These are phyloP conservation scores for Pelusios castaneus DNA, from an alignment of 2,113 vertebrate species.

Conservation along the genomic window DNA sequence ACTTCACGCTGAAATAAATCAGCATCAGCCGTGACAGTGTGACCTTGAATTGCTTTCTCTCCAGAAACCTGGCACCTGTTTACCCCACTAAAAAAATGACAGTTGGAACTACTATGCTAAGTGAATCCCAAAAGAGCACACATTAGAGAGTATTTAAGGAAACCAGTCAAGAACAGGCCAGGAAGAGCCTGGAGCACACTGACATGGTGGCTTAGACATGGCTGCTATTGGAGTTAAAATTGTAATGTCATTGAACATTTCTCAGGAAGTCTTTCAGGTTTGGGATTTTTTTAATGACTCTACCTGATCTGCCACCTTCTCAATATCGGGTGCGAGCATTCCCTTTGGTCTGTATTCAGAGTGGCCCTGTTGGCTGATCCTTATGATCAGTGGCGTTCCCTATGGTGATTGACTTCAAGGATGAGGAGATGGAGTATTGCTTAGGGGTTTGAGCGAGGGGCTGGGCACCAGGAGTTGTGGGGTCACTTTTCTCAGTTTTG, in stretches of 20 bases:
- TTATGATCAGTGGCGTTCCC: not conserved
- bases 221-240: not conserved
- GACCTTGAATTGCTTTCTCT: not conserved
- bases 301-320: constrained; percentile 11
- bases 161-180: not conserved
- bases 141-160: not conserved
- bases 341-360: constrained; percentile 1
- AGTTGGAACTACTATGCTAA: not conserved
- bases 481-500: not conserved
- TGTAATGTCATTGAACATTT: not conserved
- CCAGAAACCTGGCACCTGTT: not conserved
- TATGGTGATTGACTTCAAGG: not conserved
- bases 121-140: not conserved
- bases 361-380: not conserved
- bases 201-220: not conserved
- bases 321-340: not conserved
- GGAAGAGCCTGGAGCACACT: not conserved
- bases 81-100: not conserved
- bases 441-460: not conserved
- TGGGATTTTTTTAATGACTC: not conserved
- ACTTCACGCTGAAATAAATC: not conserved
- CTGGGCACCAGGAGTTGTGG: not conserved
- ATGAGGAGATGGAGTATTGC: not conserved
- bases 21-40: not conserved
- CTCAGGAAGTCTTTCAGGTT: not conserved